Evolutionary conservation across 2,888 invertebrate genomes (phyloP).

Genomic region (Campopleginae sp.): DNA sequence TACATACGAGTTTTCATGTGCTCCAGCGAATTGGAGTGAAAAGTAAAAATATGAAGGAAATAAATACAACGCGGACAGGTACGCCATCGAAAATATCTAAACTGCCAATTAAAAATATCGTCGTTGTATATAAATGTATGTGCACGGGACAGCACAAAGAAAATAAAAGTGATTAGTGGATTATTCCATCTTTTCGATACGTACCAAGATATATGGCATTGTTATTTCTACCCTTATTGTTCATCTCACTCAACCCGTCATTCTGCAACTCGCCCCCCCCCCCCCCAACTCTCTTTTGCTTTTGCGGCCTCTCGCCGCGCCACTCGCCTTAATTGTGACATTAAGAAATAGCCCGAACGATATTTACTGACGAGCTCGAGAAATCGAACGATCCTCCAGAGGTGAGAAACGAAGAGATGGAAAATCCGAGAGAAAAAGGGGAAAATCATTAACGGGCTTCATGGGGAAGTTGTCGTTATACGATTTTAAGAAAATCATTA

Average conservation of each 20-base stretch:
- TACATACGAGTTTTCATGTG: slow-evolving; percentile 4
- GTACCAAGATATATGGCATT: slow-evolving; percentile 6
- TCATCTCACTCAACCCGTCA: neutral
- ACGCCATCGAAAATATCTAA: slow-evolving; percentile 23
- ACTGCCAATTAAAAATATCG: slow-evolving; percentile 52
- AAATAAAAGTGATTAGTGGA: slow-evolving; percentile 21
- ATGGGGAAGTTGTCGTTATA: slow-evolving; percentile 11
- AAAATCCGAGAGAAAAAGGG: neutral
- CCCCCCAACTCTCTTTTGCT: neutral
- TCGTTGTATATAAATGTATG: slow-evolving; percentile 1
- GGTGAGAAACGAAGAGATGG: slow-evolving; percentile 3
- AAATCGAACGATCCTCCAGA: slow-evolving; percentile 25
- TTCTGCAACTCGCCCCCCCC: neutral
- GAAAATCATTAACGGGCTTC: slow-evolving; percentile 52
- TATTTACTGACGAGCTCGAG: neutral
- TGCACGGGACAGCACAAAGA: neutral
- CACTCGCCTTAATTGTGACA: slow-evolving; percentile 51
- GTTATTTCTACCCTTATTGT: slow-evolving; percentile 27
- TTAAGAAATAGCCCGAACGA: slow-evolving; percentile 33
- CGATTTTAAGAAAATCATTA: slow-evolving; percentile 38
- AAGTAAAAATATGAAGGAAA: slow-evolving; percentile 21
- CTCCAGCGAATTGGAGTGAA: slow-evolving; percentile 8
- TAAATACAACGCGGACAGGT: slow-evolving; percentile 50
- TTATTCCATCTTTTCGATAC: slow-evolving; percentile 29
- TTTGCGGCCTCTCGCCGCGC: neutral